Evolutionary conservation across 92 coral and sea anemone genomes (phyloP).

Genomic region (Nematostella vectensis): DNA sequence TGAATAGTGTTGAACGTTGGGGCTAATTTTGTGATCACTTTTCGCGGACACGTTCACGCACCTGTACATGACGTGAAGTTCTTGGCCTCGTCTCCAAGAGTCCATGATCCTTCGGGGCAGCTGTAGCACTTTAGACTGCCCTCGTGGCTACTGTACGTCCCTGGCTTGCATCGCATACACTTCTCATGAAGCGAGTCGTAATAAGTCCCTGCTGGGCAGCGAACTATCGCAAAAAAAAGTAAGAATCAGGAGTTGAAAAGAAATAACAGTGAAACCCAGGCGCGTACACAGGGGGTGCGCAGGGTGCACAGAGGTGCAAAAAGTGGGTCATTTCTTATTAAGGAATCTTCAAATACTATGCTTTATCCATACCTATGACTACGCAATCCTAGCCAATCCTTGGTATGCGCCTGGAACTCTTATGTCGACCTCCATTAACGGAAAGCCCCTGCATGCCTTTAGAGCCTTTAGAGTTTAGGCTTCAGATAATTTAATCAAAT

Average conservation of each 20-base stretch:
- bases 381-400: no score
- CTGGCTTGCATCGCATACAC: slow-evolving; percentile 66
- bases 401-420: no score
- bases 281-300: no score
- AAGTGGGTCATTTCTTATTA: background rate
- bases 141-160: slow-evolving; percentile 72
- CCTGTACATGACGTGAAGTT: slow-evolving; percentile 94
- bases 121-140: slow-evolving; percentile 69
- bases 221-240: slow-evolving; percentile 43
- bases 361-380: no score
- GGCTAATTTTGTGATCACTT: background rate
- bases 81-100: slow-evolving; percentile 81
- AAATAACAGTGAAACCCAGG: no score
- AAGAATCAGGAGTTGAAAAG: background rate
- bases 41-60: background rate
- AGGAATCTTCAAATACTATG: no score
- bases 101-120: slow-evolving; percentile 79
- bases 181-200: slow-evolving; percentile 58
- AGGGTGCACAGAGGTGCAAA: background rate
- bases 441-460: no score
- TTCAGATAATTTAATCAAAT: no score
- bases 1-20: no score
- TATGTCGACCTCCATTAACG: no score
- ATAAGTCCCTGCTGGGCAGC: slow-evolving; percentile 82
- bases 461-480: no score